phyloP scores from a whole-genome alignment of 2,113 vertebrate genomes.

The Callorhinus ursinus region DNA sequence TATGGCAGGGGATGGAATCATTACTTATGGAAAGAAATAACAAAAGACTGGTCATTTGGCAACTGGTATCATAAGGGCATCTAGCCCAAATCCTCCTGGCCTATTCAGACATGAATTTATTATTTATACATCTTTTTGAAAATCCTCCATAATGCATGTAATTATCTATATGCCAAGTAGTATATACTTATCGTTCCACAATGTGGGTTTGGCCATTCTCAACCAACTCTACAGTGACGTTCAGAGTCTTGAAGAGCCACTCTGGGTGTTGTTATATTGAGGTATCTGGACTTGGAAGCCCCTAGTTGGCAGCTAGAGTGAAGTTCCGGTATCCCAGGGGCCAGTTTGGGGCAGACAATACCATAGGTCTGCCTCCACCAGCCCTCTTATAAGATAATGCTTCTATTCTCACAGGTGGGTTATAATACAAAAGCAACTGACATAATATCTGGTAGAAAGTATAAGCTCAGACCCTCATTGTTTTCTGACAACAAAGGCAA shows the following conservation, averaged over 20 bases:
- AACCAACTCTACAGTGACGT: background rate
- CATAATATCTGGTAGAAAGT: background rate
- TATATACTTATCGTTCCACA: background rate
- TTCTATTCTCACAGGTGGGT: background rate
- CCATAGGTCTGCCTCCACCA: accelerated
- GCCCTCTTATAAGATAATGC: background rate
- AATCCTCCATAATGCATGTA: background rate
- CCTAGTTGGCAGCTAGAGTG: background rate
- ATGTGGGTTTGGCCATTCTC: background rate
- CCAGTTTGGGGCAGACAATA: background rate
- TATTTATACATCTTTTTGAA: background rate
- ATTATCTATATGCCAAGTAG: background rate
- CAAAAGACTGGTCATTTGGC: background rate
- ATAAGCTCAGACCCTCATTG: background rate
- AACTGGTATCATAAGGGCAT: background rate
- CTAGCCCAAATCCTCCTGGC: background rate
- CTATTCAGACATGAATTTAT: background rate
- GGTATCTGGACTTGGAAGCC: background rate
- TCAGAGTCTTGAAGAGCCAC: background rate
- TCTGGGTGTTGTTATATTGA: background rate
- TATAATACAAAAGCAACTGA: background rate
- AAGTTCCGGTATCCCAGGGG: background rate
- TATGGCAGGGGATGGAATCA: background rate
- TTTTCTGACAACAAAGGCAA: slow-evolving; percentile 39
- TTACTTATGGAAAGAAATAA: background rate